Evolutionary conservation across 1,140 invertebrate genomes (phyloP).

Genomic region (Drosophila orosa): DNA sequence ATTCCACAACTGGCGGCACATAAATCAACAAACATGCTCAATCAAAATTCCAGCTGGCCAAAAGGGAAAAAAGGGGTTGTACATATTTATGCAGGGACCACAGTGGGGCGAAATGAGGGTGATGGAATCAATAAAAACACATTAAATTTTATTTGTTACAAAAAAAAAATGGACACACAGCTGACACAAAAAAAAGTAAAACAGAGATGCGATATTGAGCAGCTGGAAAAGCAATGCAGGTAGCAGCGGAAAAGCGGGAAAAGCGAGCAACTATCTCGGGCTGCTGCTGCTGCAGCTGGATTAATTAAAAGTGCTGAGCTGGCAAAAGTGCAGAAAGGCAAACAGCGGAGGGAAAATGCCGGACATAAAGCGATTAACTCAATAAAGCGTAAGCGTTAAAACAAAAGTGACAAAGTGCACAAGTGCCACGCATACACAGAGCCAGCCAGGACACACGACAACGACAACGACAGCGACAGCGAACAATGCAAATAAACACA

Average conservation of each 20-base stretch:
- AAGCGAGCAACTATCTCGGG: constrained; percentile 38
- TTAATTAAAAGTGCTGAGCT: constrained; percentile 76
- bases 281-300: constrained; percentile 36
- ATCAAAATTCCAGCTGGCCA: constrained; percentile 66
- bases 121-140: constrained; percentile 73
- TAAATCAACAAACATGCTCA: constrained; percentile 72
- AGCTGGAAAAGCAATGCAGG: constrained; percentile 54
- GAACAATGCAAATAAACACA: constrained; percentile 64
- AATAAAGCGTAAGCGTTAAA: constrained; percentile 74
- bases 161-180: constrained; percentile 6
- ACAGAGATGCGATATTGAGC: constrained; percentile 16
- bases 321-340: constrained; percentile 72
- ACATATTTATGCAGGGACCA: constrained; percentile 40
- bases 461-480: constrained; percentile 4
- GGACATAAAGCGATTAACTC: constrained; percentile 74
- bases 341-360: constrained; percentile 43
- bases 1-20: constrained; percentile 65
- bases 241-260: constrained; percentile 11
- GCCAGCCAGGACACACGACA: constrained; percentile 9
- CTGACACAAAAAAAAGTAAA: background rate
- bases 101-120: constrained; percentile 10
- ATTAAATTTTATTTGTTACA: constrained; percentile 65
- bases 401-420: constrained; percentile 72
- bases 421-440: constrained; percentile 24
- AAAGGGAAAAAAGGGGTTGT: constrained; percentile 12